Evolutionary conservation across 2,113 vertebrate genomes (phyloP).

Genomic region (Poecilia latipinna): DNA sequence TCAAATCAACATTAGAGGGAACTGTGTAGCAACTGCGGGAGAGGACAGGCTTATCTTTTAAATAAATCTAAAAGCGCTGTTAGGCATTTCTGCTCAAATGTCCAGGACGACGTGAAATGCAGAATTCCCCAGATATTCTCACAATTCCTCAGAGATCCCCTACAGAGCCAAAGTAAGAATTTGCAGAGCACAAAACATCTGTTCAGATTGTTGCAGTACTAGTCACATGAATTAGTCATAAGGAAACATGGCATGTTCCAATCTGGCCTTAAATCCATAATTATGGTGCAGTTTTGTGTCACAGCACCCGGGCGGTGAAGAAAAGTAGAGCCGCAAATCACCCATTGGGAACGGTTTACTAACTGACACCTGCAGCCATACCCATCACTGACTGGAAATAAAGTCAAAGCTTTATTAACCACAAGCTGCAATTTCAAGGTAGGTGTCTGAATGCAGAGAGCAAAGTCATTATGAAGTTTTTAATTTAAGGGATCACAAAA

Average conservation of each 20-base stretch:
- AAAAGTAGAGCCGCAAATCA: slow-evolving; percentile 55
- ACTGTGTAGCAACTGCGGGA: slow-evolving; percentile 39
- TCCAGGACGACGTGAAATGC: slow-evolving; percentile 19
- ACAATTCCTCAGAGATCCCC: slow-evolving; percentile 30
- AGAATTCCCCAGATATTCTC: slow-evolving; percentile 38
- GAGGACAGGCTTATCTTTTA: slow-evolving; percentile 33
- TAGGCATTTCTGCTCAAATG: slow-evolving; percentile 14
- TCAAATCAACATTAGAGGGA: slow-evolving; percentile 46
- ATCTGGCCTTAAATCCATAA: slow-evolving; percentile 67
- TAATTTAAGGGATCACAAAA: slow-evolving; percentile 36
- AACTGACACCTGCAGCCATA: slow-evolving; percentile 51
- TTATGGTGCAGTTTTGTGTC: slow-evolving; percentile 54
- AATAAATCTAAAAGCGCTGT: slow-evolving; percentile 5
- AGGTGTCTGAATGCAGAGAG: slow-evolving; percentile 28
- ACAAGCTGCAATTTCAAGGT: slow-evolving; percentile 41
- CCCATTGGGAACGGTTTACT: slow-evolving; percentile 44
- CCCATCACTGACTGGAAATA: slow-evolving; percentile 44
- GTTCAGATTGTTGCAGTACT: slow-evolving; percentile 43
- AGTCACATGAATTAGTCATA: slow-evolving; percentile 64
- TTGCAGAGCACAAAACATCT: slow-evolving; percentile 56
- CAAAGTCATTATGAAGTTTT: slow-evolving; percentile 52
- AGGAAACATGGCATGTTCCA: slow-evolving; percentile 65
- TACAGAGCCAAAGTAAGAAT: slow-evolving; percentile 41
- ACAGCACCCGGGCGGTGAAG: slow-evolving; percentile 37
- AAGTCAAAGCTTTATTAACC: slow-evolving; percentile 52